Evolutionary conservation across 2,797 vertebrate species (phyloP).

Genomic region (Diplodus sargus): DNA sequence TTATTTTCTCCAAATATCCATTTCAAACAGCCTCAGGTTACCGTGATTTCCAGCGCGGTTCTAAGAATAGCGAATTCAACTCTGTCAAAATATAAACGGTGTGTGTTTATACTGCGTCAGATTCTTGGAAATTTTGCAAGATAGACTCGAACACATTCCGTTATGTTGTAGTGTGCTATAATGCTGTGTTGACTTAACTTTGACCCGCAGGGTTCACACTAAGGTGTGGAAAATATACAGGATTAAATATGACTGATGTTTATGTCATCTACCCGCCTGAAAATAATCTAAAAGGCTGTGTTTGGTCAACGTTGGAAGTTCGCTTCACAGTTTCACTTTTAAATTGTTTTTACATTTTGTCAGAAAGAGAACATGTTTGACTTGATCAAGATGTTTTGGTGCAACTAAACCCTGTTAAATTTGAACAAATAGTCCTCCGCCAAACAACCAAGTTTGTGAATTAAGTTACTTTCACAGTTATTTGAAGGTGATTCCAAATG

Average conservation of each 20-base stretch:
- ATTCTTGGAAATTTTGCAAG: slow-evolving; percentile 26
- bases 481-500: neutral
- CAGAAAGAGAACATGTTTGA: slow-evolving; percentile 17
- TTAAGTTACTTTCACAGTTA: neutral
- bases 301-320: slow-evolving; percentile 30
- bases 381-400: slow-evolving; percentile 6
- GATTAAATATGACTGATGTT: slow-evolving; percentile 14
- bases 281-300: slow-evolving; percentile 36
- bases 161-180: neutral
- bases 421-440: slow-evolving; percentile 6
- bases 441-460: neutral
- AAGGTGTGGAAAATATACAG: slow-evolving; percentile 47
- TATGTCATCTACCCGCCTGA: slow-evolving; percentile 18
- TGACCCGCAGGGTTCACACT: slow-evolving; percentile 25
- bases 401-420: neutral
- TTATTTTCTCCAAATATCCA: slow-evolving; percentile 52
- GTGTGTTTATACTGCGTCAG: slow-evolving; percentile 18
- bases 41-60: slow-evolving; percentile 21
- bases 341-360: slow-evolving; percentile 18
- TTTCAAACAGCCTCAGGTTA: slow-evolving; percentile 29
- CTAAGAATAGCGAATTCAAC: slow-evolving; percentile 18
- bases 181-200: slow-evolving; percentile 5
- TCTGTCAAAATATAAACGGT: slow-evolving; percentile 40
- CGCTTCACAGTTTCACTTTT: slow-evolving; percentile 19
- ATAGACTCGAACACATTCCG: slow-evolving; percentile 21